Percentiles rank a stretch among this genome's conserved stretches.
Conservation (phyloP, 2,113 vertebrate genomes). For the Vidua chalybeata region DNA sequence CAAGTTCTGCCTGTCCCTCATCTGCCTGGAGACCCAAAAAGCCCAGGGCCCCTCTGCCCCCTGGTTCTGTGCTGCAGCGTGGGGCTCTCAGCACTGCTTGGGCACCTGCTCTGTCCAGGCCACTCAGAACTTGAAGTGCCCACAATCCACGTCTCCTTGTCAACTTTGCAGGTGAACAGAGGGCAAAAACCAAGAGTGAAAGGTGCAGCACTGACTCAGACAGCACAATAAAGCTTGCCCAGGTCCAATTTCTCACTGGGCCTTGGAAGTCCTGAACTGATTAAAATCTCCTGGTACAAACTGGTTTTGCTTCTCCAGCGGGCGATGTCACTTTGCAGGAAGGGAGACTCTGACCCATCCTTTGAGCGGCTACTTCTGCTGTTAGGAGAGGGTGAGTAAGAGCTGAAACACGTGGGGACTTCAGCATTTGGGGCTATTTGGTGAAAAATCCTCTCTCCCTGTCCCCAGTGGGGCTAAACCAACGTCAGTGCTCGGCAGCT, state of each 20-base stretch:
- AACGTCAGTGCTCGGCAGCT: background rate
- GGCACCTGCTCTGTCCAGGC: background rate
- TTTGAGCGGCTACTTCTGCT: background rate
- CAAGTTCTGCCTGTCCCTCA: background rate
- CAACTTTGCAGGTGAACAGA: background rate
- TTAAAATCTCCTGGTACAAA: background rate
- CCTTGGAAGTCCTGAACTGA: background rate
- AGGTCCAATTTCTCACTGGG: background rate
- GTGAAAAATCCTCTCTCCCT: background rate
- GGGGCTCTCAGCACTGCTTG: fast-evolving
- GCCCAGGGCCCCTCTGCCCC: background rate
- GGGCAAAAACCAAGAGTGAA: background rate
- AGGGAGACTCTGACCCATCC: background rate
- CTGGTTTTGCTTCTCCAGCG: background rate
- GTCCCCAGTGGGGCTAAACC: background rate
- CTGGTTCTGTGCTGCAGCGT: fast-evolving
- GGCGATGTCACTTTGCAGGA: fast-evolving
- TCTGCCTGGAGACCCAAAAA: background rate
- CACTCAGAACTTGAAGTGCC: background rate
- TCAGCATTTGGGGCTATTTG: background rate
- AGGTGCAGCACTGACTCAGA: background rate
- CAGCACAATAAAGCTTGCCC: background rate
- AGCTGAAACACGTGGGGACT: background rate
- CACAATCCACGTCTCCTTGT: background rate
- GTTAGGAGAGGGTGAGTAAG: background rate